A percentile compares a stretch with the other conserved stretches of the same genome.
phyloP scores from a whole-genome alignment of 2,888 invertebrate genomes.

The Drosophila aldrichi region DNA sequence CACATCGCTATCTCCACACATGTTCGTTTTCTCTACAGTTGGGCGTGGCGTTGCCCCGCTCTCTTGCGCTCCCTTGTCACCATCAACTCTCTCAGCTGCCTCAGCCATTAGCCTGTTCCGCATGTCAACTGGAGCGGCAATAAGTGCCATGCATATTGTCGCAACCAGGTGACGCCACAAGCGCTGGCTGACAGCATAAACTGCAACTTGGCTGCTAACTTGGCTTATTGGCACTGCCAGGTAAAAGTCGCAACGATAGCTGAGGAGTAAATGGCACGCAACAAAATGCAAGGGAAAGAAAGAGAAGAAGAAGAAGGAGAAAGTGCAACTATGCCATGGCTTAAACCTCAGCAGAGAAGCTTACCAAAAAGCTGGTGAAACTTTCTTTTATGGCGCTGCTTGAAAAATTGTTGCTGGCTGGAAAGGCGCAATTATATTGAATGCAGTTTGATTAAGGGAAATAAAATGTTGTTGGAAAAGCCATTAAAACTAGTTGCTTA shows the following conservation, averaged over 20 bases:
- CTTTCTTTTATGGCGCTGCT: conserved; percentile 16
- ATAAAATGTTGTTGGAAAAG: neutral
- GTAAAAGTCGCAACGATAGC: conserved; percentile 15
- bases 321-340: conserved; percentile 11
- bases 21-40: neutral
- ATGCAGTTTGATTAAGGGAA: neutral
- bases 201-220: conserved; percentile 57
- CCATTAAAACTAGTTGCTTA: conserved; percentile 1
- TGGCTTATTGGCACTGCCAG: conserved; percentile 52
- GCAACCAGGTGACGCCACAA: conserved; percentile 64
- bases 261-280: conserved; percentile 3
- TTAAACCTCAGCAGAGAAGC: conserved; percentile 22
- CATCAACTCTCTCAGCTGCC: neutral
- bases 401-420: conserved; percentile 13
- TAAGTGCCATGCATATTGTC: conserved; percentile 78
- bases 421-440: conserved; percentile 34
- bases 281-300: neutral
- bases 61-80: neutral
- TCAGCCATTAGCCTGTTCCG: conserved; percentile 44
- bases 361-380: conserved; percentile 26
- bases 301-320: neutral
- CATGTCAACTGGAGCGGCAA: conserved; percentile 78
- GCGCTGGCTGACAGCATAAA: conserved; percentile 33
- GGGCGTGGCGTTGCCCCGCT: neutral
- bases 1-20: neutral